Conservation (phyloP, 2,888 invertebrate species). For the Hartigia nigra region DNA sequence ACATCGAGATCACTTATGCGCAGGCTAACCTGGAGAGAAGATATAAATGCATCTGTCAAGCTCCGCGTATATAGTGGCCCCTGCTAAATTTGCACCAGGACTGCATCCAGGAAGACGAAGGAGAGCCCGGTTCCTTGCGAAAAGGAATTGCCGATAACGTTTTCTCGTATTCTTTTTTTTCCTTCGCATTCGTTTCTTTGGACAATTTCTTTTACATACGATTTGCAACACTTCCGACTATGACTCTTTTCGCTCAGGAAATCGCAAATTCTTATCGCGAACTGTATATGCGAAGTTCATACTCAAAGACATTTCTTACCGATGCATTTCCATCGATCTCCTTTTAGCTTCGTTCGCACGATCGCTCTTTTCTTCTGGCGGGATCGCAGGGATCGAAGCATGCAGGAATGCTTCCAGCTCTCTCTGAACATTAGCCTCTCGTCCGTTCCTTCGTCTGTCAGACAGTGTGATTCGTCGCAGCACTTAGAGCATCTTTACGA, state of each 20-base stretch:
- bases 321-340: conserved; percentile 1
- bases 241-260: neutral
- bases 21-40: conserved; percentile 27
- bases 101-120: neutral
- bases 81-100: neutral
- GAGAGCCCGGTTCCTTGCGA: neutral
- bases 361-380: neutral
- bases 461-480: conserved; percentile 48
- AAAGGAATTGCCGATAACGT: neutral
- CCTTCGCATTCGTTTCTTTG: neutral
- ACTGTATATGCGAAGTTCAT: neutral
- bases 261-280: neutral
- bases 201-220: neutral
- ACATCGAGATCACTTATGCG: conserved; percentile 27
- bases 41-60: conserved; percentile 50
- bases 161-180: neutral
- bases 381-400: conserved; percentile 29
- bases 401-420: conserved; percentile 45
- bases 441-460: conserved; percentile 41
- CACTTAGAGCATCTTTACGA: conserved; percentile 33
- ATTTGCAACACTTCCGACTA: neutral
- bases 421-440: conserved; percentile 34
- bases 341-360: neutral
- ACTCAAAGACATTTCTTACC: neutral
- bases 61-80: conserved; percentile 21